These are phyloP conservation scores for Eudyptes chrysolophus DNA, from an alignment of 2,113 vertebrate species.

Conservation along the genomic window DNA sequence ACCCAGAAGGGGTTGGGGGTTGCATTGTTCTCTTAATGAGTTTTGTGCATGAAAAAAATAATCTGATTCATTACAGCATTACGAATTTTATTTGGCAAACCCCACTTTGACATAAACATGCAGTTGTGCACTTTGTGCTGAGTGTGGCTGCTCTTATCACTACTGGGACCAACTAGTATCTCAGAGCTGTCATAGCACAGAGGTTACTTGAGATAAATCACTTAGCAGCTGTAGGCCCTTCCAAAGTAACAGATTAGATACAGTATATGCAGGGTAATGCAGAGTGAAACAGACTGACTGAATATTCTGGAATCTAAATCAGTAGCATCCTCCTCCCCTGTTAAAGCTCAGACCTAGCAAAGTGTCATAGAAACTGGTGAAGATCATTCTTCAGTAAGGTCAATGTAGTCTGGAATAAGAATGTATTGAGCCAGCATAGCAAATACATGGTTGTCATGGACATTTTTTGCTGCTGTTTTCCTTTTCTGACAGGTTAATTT, in stretches of 20 bases:
- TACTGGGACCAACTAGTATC: slow-evolving; percentile 40
- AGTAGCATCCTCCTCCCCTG: neutral
- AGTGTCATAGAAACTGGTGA: neutral
- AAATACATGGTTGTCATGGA: neutral
- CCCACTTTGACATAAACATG: slow-evolving; percentile 21
- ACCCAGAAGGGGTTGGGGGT: neutral
- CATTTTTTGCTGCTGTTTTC: slow-evolving; percentile 33
- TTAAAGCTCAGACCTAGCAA: neutral
- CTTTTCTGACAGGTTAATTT: slow-evolving; percentile 32
- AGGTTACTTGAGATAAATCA: slow-evolving; percentile 68
- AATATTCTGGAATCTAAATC: slow-evolving; percentile 51
- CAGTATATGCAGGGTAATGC: slow-evolving; percentile 19
- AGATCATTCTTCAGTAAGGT: slow-evolving; percentile 46
- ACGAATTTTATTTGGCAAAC: slow-evolving; percentile 17
- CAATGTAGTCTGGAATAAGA: slow-evolving; percentile 13
- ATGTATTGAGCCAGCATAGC: slow-evolving; percentile 18
- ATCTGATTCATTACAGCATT: neutral
- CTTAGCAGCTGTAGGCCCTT: slow-evolving; percentile 54
- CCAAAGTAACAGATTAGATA: slow-evolving; percentile 52
- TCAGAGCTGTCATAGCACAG: slow-evolving; percentile 60
- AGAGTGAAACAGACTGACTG: slow-evolving; percentile 34
- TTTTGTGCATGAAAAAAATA: neutral
- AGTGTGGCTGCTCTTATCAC: slow-evolving; percentile 38
- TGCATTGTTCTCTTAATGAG: neutral
- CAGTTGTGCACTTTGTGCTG: slow-evolving; percentile 42